Base-by-base conservation (phyloP, 2,888 invertebrate species). In the Pegoplata infirma region DNA sequence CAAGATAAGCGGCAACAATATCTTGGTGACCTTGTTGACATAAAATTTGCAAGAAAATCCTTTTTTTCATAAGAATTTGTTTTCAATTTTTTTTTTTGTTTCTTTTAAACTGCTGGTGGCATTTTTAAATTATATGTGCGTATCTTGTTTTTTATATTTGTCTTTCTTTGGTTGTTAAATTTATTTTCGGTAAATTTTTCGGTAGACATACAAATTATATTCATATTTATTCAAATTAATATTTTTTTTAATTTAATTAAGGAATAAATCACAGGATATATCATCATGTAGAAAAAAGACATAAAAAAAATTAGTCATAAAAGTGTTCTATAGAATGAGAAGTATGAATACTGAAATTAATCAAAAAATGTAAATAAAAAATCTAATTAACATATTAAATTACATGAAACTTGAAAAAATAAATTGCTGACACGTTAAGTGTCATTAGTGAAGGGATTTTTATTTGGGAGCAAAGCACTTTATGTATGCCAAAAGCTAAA, bases 1-100 rank as follows among this genome's bases (percentile, higher is more conserved):
- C 23, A 3, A 36, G 21, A 51, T 51, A 51, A 51, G 21, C 21
- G 23, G 3, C 14, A 44, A 44, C 44, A 58, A 58, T 23, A 14
- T 44, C 8, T 58, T 3, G 49, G 51, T 25, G 44, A 53, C 66
- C 66, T 53, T 66, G 36, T 44, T 66, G 51, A 40, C 17, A 55
- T 49, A 51, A 49, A 32, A 8, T 17, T 23, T n/a, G 17, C 23
- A 17, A 53, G 21, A 23, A n/a, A 59, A 59, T 44, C 44, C 23
- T 44, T 44, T 58, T 58, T 14, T 44, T 44, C 2, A 14, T n/a
- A n/a, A n/a, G n/a, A 40, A 4, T 28, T 28, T 28, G 6, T 28
- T n/a, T 40, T n/a, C 1, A 40, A 23, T 5, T 40, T 14, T 14
- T 40, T 23, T 14, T 21, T n/a, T 14, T 40, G 10, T 14, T 14